Evolutionary conservation across 2,797 vertebrate genomes (phyloP), one percentile per base, ranked within the genome.

Genomic region (Melanotaenia nigrans): DNA sequence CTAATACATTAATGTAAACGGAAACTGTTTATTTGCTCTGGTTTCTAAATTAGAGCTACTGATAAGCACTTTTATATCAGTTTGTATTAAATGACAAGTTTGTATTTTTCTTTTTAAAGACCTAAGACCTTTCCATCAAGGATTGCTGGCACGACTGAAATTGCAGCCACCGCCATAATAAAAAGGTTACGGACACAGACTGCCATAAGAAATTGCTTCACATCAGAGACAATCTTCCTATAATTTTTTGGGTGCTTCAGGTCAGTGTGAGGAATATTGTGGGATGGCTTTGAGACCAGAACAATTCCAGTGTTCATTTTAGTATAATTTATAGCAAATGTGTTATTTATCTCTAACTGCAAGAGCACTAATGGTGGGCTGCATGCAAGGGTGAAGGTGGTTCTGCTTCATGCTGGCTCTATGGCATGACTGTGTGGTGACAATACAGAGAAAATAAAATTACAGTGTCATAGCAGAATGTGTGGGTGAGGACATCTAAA

Each of bases 251-350:
- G 88, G 77, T 59, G 65, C 71, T 83, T 63, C 49, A 69, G 64
- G 79, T 80, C 77, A 57, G 55, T 36, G 20, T 70, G 35, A 73
- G 55, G 55, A 61, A 24, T 3, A 45, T 58, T 65, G 65, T 32
- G 54, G 57, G 53, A 49, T 56, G 65, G 58, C 71, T 73, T 74
- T 40, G 68, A 61, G 62, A 84, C 77, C 68, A 64, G 54, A 61
- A 42, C 81, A 76, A 77, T 87, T 74, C 73, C 77, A 75, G 56
- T 22, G 30, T 80, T 75, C 73, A 78, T 86, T 84, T 84, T 79
- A 81, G 82, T 71, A 66, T 81, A 65, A 86, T 71, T 84, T 57
- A 56, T 42, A n/a, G 32, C 76, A 70, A 57, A 68, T 65, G 58
- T 73, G 77, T 45, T 64, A 38, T 56, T 65, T 67, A 30, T 75